Evolutionary conservation across 2,888 invertebrate species (phyloP), one percentile per base, ranked within the genome.

Genomic region (Heliconius ismenius): DNA sequence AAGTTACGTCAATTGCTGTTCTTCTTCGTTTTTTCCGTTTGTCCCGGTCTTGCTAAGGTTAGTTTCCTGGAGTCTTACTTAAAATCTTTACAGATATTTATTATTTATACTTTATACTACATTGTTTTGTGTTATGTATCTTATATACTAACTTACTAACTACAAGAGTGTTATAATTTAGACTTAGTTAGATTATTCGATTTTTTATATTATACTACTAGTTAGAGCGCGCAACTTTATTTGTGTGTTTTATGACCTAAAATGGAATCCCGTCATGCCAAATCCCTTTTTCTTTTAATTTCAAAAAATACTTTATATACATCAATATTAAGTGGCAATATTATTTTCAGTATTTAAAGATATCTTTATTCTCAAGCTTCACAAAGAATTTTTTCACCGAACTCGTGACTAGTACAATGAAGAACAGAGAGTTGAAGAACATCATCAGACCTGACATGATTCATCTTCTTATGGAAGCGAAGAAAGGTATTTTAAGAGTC

Each of bases 391-490:
- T 90, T 77, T 92, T 93, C 72, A 84, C 1, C 91, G 95, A 84
- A 0, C 76, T 91, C 9, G 90, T 92, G 0, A 77, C 85, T 4
- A 86, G 84, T 6, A 86, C 92, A 7, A 92, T 94, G 86, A 85
- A 84, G 81, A 90, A 89, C 2, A 87, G 93, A 0, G 87, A 90
- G 70, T 79, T 83, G 15, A 79, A 89, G 7, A 87, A 89, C 0
- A 89, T 91, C 21, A 81, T 89, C 9, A 86, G 94, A 2, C 90
- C 90, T 2, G 93, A 94, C 78, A 94, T 95, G 93, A 93, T 95
- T 21, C 91, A 95, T 78, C 80, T 95, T 18, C 84, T 95, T 3
- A 89, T 95, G 88, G 92, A 95, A 83, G 92, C 95, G 10, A 91
- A 90, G 77, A 91, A 91, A 83, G 91, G 90, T 81, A 81, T 21